Percentiles rank a stretch among this genome's conserved stretches.
phyloP scores from a whole-genome alignment of 2,797 vertebrate genomes.

The Channa striata region DNA sequence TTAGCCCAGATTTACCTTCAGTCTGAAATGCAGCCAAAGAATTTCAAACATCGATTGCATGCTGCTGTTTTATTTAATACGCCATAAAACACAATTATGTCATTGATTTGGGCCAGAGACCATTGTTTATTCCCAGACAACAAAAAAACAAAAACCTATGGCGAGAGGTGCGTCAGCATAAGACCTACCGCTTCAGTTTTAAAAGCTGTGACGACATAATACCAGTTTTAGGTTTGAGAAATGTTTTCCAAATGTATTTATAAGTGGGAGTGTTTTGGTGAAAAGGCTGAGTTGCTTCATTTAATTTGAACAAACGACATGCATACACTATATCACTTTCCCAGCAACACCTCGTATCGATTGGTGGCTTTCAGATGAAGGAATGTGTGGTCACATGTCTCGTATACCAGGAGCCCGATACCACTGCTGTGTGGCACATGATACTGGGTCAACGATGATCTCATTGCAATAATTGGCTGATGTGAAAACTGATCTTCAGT shows the following conservation, averaged over 20 bases:
- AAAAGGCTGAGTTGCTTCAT: background rate
- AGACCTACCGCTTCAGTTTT: slow-evolving; percentile 12
- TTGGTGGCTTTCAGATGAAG: slow-evolving; percentile 36
- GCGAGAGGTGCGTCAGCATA: slow-evolving; percentile 20
- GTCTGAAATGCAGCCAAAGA: slow-evolving; percentile 15
- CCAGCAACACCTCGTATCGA: slow-evolving; percentile 28
- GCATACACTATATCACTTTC: background rate
- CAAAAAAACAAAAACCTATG: slow-evolving; percentile 34
- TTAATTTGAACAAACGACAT: background rate
- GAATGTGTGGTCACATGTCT: slow-evolving; percentile 27
- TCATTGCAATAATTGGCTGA: slow-evolving; percentile 50
- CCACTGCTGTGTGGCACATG: slow-evolving; percentile 28
- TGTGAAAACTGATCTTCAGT: slow-evolving; percentile 68
- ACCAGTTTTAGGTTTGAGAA: background rate
- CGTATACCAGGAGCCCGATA: slow-evolving; percentile 44
- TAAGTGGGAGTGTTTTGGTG: background rate
- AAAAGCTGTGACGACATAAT: background rate
- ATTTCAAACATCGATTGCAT: background rate
- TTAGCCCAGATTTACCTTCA: slow-evolving; percentile 3
- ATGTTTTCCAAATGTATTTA: background rate
- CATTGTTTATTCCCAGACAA: slow-evolving; percentile 41
- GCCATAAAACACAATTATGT: slow-evolving; percentile 28
- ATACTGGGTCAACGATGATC: slow-evolving; percentile 52
- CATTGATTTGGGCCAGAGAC: slow-evolving; percentile 22
- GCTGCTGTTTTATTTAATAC: slow-evolving; percentile 13